Base-by-base conservation (phyloP, 2,113 vertebrate genomes). In the Arenaria interpres region DNA sequence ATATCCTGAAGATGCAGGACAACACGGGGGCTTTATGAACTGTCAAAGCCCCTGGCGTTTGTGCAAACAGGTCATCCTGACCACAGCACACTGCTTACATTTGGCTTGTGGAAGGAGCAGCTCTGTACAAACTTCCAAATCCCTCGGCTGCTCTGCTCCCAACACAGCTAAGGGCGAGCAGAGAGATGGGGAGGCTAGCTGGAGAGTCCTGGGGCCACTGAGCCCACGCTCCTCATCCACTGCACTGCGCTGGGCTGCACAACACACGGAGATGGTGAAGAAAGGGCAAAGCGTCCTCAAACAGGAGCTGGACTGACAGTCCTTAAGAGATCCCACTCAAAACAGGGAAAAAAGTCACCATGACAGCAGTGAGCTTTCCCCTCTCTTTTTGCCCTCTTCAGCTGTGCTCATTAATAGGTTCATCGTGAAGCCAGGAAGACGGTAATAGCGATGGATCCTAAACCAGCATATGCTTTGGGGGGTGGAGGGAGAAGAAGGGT, bases 51-150 rank as follows among this genome's bases (percentile, higher is more conserved):
- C 32, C 39, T 32, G 22, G 45, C 22, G 69, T 57, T 48, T 60
- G 45, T 43, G 51, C 43, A 74, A 67, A 82, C 39, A 64, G 24
- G 60, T 60, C 66, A 51, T 39, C 30, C 83, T 72, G 46, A 67
- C 33, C 75, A 37, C 56, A 84, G 86, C 75, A 71, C 0, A 0
- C 14, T 82, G 62, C 67, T 90, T 30, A 13, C 1, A 0, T 56
- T 35, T 71, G 72, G 64, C 35, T 76, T 69, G 10, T 35, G 50
- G 69, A 95, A 90, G 48, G 24, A 78, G 66, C 35, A 91, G 86
- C 68, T 88, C 32, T 17, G 20, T 12, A 85, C 19, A 87, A 25
- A 78, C 23, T 63, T 50, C 32, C 73, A 90, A 72, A 89, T 33
- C 24, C 57, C 41, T 62, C 5, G 45, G 19, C n/a, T 25, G 14